Conservation (phyloP, 2,888 invertebrate species). For the Calephelis perditalis region DNA sequence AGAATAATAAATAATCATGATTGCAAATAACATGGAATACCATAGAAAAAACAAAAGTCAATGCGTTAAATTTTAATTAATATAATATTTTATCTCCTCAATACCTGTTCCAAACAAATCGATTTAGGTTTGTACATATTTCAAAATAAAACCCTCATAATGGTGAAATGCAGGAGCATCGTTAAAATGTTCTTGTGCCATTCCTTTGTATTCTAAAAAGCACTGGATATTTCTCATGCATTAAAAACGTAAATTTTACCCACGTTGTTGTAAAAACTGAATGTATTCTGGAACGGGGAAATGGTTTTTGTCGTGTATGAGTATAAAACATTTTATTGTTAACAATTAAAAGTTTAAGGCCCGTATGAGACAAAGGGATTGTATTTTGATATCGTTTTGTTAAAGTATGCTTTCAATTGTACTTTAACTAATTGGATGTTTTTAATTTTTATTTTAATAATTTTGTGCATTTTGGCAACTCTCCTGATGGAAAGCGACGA, state of each 20-base stretch:
- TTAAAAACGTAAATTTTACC: constrained; percentile 28
- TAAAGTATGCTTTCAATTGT: constrained; percentile 31
- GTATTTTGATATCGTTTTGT: constrained; percentile 37
- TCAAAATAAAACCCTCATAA: not conserved
- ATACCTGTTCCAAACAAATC: no score
- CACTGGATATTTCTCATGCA: constrained; percentile 20
- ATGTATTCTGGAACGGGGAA: constrained; percentile 28
- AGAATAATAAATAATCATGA: no score
- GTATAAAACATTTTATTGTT: constrained; percentile 48
- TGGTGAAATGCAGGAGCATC: not conserved
- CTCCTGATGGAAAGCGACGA: no score
- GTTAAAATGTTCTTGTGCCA: constrained; percentile 4
- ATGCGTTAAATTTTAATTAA: no score
- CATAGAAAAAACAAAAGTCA: no score
- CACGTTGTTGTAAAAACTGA: constrained; percentile 28
- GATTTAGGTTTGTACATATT: no score
- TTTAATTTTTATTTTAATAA: no score
- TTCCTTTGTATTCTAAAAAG: constrained; percentile 11
- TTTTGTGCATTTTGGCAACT: no score
- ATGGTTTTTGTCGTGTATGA: constrained; percentile 30
- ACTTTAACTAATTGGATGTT: constrained; percentile 23
- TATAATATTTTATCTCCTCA: no score
- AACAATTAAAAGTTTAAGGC: constrained; percentile 46
- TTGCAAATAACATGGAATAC: no score
- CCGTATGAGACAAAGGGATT: constrained; percentile 38